Conservation (phyloP, 2,888 invertebrate species). For the Eledone cirrhosa region DNA sequence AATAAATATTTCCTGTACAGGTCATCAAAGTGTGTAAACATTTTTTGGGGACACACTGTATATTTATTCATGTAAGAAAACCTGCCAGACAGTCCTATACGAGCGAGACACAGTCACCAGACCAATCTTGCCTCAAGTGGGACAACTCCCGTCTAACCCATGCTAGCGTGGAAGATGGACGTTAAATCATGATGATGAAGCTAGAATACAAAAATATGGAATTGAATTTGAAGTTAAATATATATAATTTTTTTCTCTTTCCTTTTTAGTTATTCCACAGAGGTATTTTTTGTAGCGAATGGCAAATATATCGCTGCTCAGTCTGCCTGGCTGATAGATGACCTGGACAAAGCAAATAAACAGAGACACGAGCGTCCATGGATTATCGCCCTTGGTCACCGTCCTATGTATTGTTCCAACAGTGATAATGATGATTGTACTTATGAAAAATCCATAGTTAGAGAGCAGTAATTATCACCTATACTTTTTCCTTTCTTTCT, state of each 20-base stretch:
- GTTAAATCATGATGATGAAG: too few relatives aligned
- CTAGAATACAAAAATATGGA: too few relatives aligned
- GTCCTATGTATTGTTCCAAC: conserved; percentile 66
- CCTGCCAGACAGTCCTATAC: too few relatives aligned
- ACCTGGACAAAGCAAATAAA: conserved; percentile 50
- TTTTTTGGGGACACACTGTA: too few relatives aligned
- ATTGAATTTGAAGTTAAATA: too few relatives aligned
- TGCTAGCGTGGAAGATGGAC: too few relatives aligned
- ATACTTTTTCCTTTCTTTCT: background rate
- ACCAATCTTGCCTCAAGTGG: too few relatives aligned
- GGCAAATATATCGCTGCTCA: conserved; percentile 72
- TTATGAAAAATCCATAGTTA: conserved; percentile 41
- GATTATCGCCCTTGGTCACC: conserved; percentile 62
- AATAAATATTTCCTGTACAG: too few relatives aligned
- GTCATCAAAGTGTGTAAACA: too few relatives aligned
- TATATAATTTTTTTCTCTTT: conserved; percentile 10
- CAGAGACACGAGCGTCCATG: conserved; percentile 52
- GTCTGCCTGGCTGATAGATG: conserved; percentile 46
- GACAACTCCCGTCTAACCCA: too few relatives aligned
- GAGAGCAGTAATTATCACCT: conserved; percentile 43
- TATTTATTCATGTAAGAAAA: too few relatives aligned
- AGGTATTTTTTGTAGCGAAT: conserved; percentile 63
- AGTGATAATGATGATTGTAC: conserved; percentile 59
- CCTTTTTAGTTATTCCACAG: conserved; percentile 48
- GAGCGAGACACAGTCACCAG: too few relatives aligned